These are phyloP conservation scores for Ameiurus melas DNA, from an alignment of 2,113 vertebrate genomes.

Conservation along the genomic window DNA sequence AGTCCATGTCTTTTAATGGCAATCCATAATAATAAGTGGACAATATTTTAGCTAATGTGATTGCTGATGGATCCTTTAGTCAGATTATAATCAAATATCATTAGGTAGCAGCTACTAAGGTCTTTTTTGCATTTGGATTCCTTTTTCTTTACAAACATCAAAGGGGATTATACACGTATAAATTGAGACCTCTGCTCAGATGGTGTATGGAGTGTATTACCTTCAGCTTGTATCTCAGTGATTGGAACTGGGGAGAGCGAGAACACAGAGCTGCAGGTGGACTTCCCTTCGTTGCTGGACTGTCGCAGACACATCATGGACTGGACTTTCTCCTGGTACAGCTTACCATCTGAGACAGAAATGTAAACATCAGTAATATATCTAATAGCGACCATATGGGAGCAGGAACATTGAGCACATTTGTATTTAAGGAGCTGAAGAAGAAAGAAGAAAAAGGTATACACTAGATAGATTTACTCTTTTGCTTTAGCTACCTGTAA, in stretches of 20 bases:
- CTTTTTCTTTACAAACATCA: neutral
- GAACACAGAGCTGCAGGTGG: constrained; percentile 76
- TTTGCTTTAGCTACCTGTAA: neutral
- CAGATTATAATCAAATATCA: neutral
- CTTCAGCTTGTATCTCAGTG: constrained; percentile 73
- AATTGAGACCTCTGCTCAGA: neutral
- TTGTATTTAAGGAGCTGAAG: neutral
- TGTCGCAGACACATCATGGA: constrained; percentile 86
- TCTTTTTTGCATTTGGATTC: neutral
- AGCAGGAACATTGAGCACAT: neutral
- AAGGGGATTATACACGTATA: neutral
- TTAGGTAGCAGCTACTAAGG: neutral
- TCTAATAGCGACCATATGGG: neutral
- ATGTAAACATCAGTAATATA: constrained; percentile 9
- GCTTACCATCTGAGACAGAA: constrained; percentile 84
- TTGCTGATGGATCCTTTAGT: neutral
- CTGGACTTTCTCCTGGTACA: constrained; percentile 94
- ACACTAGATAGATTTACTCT: no score
- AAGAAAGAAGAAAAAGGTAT: neutral
- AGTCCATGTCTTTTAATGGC: neutral
- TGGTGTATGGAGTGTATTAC: constrained; percentile 62
- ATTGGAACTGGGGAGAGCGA: constrained; percentile 81
- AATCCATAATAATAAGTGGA: neutral
- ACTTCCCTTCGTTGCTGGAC: constrained; percentile 82
- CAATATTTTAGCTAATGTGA: neutral